These are phyloP conservation scores for Leptopilina clavipes DNA, from an alignment of 1,140 invertebrate genomes.

Conservation along the genomic window DNA sequence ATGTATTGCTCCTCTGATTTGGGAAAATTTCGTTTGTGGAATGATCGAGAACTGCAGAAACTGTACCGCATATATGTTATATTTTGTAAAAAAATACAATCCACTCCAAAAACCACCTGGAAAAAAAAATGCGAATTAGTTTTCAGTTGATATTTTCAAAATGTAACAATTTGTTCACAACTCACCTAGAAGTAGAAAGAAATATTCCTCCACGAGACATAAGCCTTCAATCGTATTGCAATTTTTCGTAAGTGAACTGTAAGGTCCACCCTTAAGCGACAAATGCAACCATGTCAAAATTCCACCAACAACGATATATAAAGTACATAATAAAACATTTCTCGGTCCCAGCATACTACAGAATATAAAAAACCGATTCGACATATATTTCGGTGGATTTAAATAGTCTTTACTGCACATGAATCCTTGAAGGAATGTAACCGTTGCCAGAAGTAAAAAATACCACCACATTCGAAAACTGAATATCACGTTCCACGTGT, in stretches of 20 bases:
- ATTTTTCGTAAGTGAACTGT: constrained; percentile 69
- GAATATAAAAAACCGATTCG: constrained; percentile 79
- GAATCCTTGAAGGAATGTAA: constrained; percentile 77
- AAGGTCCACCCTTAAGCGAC: constrained; percentile 76
- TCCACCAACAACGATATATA: constrained; percentile 78
- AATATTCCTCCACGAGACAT: constrained; percentile 76
- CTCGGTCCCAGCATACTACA: constrained; percentile 77
- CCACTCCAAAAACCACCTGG: constrained; percentile 81
- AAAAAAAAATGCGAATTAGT: not conserved
- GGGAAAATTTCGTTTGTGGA: constrained; percentile 79
- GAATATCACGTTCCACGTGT: constrained; percentile 72
- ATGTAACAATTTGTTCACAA: not conserved
- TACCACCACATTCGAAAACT: constrained; percentile 77
- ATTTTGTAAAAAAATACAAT: constrained; percentile 80
- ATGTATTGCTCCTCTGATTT: constrained; percentile 77
- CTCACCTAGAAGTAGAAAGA: constrained; percentile 77
- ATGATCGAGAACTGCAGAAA: constrained; percentile 78
- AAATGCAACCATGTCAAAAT: constrained; percentile 79
- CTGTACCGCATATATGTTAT: constrained; percentile 70
- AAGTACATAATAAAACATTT: constrained; percentile 76
- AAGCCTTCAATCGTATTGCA: constrained; percentile 55
- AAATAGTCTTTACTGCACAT: constrained; percentile 78
- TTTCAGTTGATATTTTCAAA: too few relatives aligned
- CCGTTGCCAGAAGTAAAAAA: constrained; percentile 73
- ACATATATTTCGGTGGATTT: constrained; percentile 73